Conservation (phyloP, 2,113 vertebrate genomes). For the Nesogale talazaci region DNA sequence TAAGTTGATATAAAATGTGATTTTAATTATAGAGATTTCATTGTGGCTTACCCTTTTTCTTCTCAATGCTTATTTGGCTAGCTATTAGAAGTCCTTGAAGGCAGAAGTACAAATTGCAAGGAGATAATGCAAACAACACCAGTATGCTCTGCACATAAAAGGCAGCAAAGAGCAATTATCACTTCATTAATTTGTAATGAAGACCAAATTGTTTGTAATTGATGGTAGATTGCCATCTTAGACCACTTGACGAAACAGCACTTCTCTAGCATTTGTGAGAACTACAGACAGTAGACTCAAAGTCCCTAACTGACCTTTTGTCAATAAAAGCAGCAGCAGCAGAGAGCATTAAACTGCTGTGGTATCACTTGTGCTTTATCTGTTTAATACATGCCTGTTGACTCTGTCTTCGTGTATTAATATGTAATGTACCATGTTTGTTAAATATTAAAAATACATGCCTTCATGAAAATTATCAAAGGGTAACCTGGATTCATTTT, state of each 20-base stretch:
- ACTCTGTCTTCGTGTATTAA: background rate
- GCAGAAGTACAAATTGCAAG: background rate
- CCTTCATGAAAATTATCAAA: background rate
- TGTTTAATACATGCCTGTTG: background rate
- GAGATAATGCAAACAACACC: conserved; percentile 64
- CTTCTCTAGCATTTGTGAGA: background rate
- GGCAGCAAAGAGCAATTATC: conserved; percentile 65
- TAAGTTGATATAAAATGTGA: conserved; percentile 58
- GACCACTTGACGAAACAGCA: conserved; percentile 11
- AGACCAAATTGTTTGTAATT: conserved; percentile 72
- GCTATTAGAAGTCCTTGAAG: conserved; percentile 40
- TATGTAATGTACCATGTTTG: background rate
- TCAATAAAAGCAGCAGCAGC: background rate
- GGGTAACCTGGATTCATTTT: background rate
- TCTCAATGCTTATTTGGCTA: conserved; percentile 51
- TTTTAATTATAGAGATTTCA: conserved; percentile 64
- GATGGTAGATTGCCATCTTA: conserved; percentile 45
- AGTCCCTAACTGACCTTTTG: background rate
- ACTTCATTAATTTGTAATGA: conserved; percentile 78
- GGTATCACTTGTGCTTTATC: background rate
- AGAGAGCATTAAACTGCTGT: background rate
- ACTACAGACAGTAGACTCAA: background rate
- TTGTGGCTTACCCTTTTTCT: background rate
- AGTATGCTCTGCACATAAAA: conserved; percentile 58
- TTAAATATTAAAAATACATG: background rate